A percentile compares a stretch with the other conserved stretches of the same genome.
Conservation (phyloP, 2,888 invertebrate genomes). For the Heliconius cydno region DNA sequence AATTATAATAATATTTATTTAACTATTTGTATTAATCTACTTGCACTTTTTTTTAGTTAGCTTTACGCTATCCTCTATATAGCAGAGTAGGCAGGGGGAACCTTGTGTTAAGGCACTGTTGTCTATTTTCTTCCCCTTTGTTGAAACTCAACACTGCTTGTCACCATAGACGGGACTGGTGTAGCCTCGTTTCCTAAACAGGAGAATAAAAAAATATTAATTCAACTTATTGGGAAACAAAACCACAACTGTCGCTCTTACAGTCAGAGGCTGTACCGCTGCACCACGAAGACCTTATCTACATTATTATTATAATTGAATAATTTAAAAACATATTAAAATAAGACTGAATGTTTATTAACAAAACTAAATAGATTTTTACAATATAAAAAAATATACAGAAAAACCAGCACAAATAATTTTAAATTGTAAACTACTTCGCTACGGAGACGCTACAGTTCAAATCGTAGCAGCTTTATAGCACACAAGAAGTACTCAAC, state of each 20-base stretch:
- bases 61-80: not conserved
- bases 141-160: no score
- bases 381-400: not conserved
- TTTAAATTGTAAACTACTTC: not conserved
- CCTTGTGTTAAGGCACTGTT: not conserved
- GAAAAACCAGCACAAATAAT: not conserved
- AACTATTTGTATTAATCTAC: no score
- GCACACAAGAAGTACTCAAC: slow-evolving; percentile 17
- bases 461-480: not conserved
- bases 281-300: not conserved
- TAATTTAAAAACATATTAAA: not conserved
- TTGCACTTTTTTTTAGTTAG: not conserved
- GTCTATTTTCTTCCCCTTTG: not conserved
- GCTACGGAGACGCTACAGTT: not conserved
- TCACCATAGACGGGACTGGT: no score
- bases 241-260: not conserved
- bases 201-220: no score
- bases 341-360: not conserved
- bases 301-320: not conserved
- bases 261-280: not conserved
- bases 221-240: not conserved
- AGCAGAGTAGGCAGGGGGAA: not conserved
- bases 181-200: not conserved
- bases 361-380: not conserved
- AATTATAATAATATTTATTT: no score